Evolutionary conservation across 2,888 invertebrate species (phyloP).

Genomic region (Ecliptopera silaceata): DNA sequence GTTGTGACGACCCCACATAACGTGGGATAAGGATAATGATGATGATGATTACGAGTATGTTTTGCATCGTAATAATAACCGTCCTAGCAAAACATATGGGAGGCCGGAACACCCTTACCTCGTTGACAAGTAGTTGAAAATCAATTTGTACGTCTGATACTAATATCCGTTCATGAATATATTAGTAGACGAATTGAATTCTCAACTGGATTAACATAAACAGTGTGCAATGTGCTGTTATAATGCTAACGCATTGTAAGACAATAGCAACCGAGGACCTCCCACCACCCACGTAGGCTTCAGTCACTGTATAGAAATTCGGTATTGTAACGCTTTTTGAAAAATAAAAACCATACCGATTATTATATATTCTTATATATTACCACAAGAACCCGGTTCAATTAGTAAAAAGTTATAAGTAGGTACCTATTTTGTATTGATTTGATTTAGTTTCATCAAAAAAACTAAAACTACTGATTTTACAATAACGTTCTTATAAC

Average conservation of each 20-base stretch:
- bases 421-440: too few relatives aligned
- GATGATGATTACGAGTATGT: too few relatives aligned
- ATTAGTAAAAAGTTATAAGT: too few relatives aligned
- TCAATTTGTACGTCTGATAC: slow-evolving; percentile 57
- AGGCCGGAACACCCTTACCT: slow-evolving; percentile 43
- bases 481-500: too few relatives aligned
- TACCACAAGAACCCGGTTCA: too few relatives aligned
- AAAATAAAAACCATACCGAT: background rate
- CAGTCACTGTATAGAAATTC: slow-evolving; percentile 6
- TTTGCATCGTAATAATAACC: background rate
- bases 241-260: slow-evolving; percentile 76
- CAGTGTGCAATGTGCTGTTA: slow-evolving; percentile 78
- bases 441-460: too few relatives aligned
- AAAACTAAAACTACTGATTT: too few relatives aligned
- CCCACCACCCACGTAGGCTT: slow-evolving; percentile 74
- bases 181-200: slow-evolving; percentile 79
- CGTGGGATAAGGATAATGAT: too few relatives aligned
- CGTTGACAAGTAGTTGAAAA: slow-evolving; percentile 62
- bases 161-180: slow-evolving; percentile 69
- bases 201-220: slow-evolving; percentile 78
- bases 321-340: background rate
- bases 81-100: slow-evolving; percentile 7
- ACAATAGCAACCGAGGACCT: slow-evolving; percentile 73
- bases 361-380: too few relatives aligned
- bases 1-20: too few relatives aligned